A percentile compares a stretch with the other conserved stretches of the same genome.
phyloP scores from a whole-genome alignment of 1,140 invertebrate genomes.

The Tribolium madens region DNA sequence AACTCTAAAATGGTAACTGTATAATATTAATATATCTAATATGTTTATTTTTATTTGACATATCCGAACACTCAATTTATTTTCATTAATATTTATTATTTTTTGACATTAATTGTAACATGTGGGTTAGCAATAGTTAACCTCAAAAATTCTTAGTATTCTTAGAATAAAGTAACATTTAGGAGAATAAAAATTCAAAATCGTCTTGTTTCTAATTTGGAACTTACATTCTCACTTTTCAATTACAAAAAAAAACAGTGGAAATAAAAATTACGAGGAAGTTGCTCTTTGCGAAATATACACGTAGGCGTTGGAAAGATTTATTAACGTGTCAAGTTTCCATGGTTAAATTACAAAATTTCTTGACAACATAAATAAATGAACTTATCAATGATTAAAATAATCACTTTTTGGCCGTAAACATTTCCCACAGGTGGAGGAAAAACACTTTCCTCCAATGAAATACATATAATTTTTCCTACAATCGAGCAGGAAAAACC shows the following conservation, averaged over 20 bases:
- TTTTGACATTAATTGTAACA: neutral
- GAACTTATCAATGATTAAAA: neutral
- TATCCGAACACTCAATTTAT: neutral
- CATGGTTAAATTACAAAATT: slow-evolving; percentile 25
- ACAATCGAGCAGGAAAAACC: too few species aligned
- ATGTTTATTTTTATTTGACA: neutral
- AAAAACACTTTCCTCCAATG: too few species aligned
- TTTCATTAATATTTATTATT: slow-evolving; percentile 10
- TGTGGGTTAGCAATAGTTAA: neutral
- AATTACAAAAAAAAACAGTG: neutral
- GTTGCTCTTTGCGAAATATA: neutral
- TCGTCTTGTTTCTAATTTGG: neutral
- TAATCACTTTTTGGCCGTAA: neutral
- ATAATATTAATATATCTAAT: neutral
- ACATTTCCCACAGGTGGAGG: too few species aligned
- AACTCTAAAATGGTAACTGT: neutral
- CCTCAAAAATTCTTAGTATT: neutral
- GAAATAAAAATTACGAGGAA: neutral
- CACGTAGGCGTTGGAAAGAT: slow-evolving; percentile 27
- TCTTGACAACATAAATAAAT: neutral
- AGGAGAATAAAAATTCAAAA: too few species aligned
- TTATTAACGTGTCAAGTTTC: slow-evolving; percentile 28
- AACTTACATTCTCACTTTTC: neutral
- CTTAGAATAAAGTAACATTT: too few species aligned
- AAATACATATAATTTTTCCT: too few species aligned